phyloP scores from a whole-genome alignment of 2,113 vertebrate genomes.

The Paradoxurus hermaphroditus region DNA sequence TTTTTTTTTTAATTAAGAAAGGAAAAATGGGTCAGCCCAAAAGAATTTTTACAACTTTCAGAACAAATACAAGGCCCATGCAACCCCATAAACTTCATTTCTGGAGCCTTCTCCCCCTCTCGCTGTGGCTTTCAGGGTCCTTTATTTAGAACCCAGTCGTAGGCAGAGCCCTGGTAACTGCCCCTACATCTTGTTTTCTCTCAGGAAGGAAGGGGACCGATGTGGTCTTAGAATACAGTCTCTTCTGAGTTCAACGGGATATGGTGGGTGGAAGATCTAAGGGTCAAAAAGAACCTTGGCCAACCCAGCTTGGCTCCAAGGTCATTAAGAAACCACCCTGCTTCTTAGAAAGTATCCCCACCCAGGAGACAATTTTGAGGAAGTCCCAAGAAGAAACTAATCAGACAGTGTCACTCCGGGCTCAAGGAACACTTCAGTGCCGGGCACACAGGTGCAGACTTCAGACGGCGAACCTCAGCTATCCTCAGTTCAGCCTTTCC shows the following conservation, averaged over 20 bases:
- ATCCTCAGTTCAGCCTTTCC: background rate
- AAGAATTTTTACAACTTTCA: slow-evolving; percentile 71
- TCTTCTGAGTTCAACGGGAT: background rate
- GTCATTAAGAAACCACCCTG: background rate
- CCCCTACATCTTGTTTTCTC: background rate
- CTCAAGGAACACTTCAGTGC: background rate
- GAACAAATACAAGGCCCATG: slow-evolving; percentile 61
- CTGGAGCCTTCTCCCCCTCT: background rate
- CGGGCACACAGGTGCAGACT: background rate
- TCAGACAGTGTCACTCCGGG: background rate
- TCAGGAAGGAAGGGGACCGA: background rate
- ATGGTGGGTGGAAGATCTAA: background rate
- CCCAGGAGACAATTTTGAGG: background rate
- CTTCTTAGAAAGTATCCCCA: slow-evolving; percentile 49
- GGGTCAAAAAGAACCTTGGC: background rate
- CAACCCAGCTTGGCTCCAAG: background rate
- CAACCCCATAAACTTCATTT: slow-evolving; percentile 49
- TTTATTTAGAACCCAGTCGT: slow-evolving; percentile 59
- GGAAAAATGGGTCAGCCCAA: slow-evolving; percentile 69
- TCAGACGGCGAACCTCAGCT: background rate
- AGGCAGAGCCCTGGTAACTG: background rate
- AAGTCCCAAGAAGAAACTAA: background rate
- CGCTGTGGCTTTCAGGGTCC: slow-evolving; percentile 38
- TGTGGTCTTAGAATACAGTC: background rate
- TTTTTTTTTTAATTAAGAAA: slow-evolving; percentile 71